A percentile compares a stretch with the other conserved stretches of the same genome.
Evolutionary conservation across 2,797 vertebrate genomes (phyloP).

Genomic region (Siniperca scherzeri): DNA sequence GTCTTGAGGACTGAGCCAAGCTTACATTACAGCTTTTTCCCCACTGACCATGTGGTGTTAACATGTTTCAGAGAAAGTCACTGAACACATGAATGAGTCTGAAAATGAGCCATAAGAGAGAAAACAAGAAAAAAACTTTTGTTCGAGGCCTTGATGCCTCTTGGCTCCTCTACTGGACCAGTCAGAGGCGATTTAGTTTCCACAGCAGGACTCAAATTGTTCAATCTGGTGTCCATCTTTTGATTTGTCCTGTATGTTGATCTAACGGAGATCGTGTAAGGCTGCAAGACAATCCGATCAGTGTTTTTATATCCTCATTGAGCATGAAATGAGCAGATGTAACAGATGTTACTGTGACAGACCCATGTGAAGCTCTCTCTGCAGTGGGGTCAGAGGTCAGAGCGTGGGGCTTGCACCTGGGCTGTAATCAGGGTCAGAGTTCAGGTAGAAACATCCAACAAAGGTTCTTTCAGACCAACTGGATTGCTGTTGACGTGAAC

Average conservation of each 20-base stretch:
- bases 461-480: neutral
- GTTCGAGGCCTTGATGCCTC: neutral
- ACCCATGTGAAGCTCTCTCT: neutral
- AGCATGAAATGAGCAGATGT: neutral
- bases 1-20: neutral
- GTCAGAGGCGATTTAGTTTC: neutral
- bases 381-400: neutral
- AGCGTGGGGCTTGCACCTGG: neutral
- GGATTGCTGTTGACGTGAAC: neutral
- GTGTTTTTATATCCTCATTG: slow-evolving; percentile 2
- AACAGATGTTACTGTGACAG: neutral
- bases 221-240: neutral
- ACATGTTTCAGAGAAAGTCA: neutral
- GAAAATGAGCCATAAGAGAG: neutral
- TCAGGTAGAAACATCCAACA: slow-evolving; percentile 5
- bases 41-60: neutral
- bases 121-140: neutral
- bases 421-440: neutral
- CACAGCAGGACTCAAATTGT: neutral
- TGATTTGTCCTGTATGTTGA: neutral
- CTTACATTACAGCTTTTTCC: neutral
- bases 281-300: neutral
- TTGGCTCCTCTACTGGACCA: neutral
- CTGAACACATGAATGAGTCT: no score
- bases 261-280: neutral